Evolutionary conservation across 2,888 invertebrate genomes (phyloP).

Genomic region (Lathronympha strigana): DNA sequence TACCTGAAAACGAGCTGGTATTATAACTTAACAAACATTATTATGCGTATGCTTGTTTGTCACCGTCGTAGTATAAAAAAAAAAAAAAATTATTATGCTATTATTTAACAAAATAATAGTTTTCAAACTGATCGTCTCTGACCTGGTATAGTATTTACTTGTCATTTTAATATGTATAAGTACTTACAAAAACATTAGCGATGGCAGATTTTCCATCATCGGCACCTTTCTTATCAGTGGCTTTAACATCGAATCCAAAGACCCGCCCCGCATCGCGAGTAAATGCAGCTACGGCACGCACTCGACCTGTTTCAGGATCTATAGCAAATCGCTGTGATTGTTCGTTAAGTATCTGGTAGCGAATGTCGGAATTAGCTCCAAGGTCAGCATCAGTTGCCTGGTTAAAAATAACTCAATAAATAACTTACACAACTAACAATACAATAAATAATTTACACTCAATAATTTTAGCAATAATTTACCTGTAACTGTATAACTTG

Average conservation of each 20-base stretch:
- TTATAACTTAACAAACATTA: not conserved
- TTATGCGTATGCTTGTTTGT: not conserved
- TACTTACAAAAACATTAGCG: conserved; percentile 92
- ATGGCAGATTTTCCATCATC: conserved; percentile 93
- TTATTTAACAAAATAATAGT: no score
- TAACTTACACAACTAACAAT: not conserved
- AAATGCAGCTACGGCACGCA: conserved; percentile 89
- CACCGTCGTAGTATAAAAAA: no score
- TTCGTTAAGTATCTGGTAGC: conserved; percentile 92
- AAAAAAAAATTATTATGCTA: no score
- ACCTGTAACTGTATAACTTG: conserved; percentile 90
- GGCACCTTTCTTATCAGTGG: conserved; percentile 91
- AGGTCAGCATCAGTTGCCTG: conserved; percentile 90
- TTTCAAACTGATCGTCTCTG: no score
- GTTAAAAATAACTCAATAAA: not conserved
- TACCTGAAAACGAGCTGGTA: conserved; percentile 79
- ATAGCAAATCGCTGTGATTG: conserved; percentile 90
- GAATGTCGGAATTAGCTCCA: conserved; percentile 90
- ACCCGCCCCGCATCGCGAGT: conserved; percentile 89
- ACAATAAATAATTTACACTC: not conserved
- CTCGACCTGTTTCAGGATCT: conserved; percentile 90
- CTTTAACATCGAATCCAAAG: conserved; percentile 94
- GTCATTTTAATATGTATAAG: not conserved
- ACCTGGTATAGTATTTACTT: no score
- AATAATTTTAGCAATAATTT: conserved; percentile 41